These are phyloP conservation scores for Periophthalmus modestus DNA, from an alignment of 2,113 vertebrate genomes.

Conservation along the genomic window DNA sequence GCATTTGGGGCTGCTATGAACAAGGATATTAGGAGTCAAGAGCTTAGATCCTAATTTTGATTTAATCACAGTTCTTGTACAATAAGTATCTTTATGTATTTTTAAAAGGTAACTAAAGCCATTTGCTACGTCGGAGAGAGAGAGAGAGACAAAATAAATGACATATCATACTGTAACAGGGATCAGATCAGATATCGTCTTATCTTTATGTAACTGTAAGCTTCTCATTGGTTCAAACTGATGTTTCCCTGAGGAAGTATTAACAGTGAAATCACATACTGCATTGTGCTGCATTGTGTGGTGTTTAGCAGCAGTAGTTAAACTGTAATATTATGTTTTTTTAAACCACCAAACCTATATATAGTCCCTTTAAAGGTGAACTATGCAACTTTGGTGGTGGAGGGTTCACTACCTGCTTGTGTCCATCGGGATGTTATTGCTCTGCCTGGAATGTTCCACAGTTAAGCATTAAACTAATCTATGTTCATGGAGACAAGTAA, in stretches of 20 bases:
- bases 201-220: neutral
- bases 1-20: too few species aligned
- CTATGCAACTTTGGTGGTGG: too few species aligned
- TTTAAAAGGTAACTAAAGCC: neutral
- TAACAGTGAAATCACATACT: neutral
- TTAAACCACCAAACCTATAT: neutral
- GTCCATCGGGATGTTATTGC: too few species aligned
- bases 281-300: neutral
- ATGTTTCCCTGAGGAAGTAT: constrained; percentile 6
- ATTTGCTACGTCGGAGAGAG: too few species aligned
- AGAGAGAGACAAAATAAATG: too few species aligned
- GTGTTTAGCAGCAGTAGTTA: neutral
- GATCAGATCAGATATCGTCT: neutral
- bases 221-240: neutral
- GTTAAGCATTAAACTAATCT: too few species aligned
- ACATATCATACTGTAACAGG: too few species aligned
- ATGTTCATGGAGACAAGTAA: too few species aligned
- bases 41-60: neutral
- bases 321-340: too few species aligned
- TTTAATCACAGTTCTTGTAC: neutral
- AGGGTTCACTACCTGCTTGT: too few species aligned
- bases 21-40: too few species aligned
- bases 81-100: neutral
- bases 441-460: too few species aligned
- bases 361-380: constrained; percentile 5